phyloP scores from a whole-genome alignment of 2,113 vertebrate species.

The Redunca redunca region DNA sequence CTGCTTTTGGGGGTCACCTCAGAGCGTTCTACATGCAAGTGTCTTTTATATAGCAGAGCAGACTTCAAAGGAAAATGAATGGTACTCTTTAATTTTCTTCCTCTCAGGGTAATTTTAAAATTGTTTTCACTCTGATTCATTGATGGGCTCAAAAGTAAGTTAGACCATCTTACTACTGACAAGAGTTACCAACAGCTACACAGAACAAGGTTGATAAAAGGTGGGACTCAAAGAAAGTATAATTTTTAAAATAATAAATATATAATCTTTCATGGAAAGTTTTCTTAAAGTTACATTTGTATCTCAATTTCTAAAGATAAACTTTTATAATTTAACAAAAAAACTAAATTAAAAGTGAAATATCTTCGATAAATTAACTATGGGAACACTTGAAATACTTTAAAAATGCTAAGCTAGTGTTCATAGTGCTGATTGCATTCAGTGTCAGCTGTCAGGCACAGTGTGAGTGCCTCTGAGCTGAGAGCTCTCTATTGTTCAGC shows the following conservation, averaged over 20 bases:
- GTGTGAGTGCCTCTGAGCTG: neutral
- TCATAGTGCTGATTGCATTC: neutral
- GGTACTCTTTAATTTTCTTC: neutral
- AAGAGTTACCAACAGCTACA: neutral
- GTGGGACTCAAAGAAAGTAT: neutral
- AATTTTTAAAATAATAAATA: neutral
- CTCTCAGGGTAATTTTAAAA: neutral
- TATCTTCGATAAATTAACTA: neutral
- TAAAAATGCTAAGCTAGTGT: neutral
- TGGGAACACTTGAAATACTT: neutral
- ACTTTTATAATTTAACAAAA: neutral
- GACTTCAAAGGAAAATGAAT: neutral
- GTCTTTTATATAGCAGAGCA: neutral
- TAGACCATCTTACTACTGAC: neutral
- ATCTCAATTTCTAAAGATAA: neutral
- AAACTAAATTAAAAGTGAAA: neutral
- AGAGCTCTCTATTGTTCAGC: neutral
- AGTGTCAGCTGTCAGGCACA: neutral
- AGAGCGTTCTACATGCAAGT: neutral
- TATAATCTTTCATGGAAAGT: neutral
- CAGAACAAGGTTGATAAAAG: neutral
- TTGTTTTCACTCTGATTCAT: neutral
- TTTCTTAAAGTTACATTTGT: neutral
- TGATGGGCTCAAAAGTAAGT: neutral
- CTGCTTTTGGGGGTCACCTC: neutral